phyloP scores from a whole-genome alignment of 1,140 invertebrate genomes.

The Myzus persicae region DNA sequence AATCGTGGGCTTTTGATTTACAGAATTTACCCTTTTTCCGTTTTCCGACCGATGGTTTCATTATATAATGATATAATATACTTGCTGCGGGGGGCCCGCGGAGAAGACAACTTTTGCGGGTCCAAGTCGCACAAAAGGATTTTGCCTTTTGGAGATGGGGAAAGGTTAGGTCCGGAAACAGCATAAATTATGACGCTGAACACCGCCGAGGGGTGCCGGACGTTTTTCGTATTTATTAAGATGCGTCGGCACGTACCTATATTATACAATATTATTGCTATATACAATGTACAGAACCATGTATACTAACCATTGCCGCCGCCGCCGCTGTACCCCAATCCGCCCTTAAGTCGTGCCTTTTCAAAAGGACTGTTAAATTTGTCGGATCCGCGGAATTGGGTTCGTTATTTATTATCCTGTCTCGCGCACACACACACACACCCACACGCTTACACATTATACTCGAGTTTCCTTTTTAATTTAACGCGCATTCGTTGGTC shows the following conservation, averaged over 20 bases:
- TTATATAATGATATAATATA: conserved; percentile 2
- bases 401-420: background rate
- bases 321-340: background rate
- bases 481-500: background rate
- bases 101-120: background rate
- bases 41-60: background rate
- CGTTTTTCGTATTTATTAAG: conserved; percentile 25
- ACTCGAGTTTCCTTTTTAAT: conserved; percentile 6
- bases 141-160: background rate
- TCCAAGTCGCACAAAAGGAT: background rate
- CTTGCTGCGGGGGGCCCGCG: too few species aligned
- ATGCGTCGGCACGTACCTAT: conserved; percentile 23
- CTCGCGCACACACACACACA: background rate
- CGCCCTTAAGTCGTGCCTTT: background rate
- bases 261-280: background rate
- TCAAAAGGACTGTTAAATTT: conserved; percentile 30
- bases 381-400: background rate
- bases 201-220: background rate
- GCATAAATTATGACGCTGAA: conserved; percentile 1
- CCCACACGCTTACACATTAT: background rate
- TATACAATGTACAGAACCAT: background rate
- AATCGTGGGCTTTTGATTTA: background rate
- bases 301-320: background rate
- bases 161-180: background rate
- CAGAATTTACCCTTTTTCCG: background rate